Percentiles rank a stretch among this genome's conserved stretches.
Conservation (phyloP, 1,140 invertebrate genomes). For the Zaprionus nigranus region DNA sequence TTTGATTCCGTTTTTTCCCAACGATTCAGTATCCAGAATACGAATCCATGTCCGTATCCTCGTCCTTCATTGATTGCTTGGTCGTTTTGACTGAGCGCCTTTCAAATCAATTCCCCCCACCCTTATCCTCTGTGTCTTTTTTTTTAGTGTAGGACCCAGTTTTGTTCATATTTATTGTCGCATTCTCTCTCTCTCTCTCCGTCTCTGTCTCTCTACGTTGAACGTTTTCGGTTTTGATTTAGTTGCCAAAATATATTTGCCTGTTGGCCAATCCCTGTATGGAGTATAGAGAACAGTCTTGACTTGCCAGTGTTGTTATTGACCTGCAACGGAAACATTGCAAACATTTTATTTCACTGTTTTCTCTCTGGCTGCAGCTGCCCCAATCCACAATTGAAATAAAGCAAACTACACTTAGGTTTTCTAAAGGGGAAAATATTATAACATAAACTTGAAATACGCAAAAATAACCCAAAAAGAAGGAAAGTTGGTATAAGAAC, state of each 20-base stretch:
- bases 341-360: slow-evolving; percentile 8
- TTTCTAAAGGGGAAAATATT: no score
- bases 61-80: slow-evolving; percentile 46
- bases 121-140: background rate
- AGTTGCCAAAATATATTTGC: slow-evolving; percentile 48
- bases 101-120: slow-evolving; percentile 35
- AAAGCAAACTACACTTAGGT: no score
- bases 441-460: no score
- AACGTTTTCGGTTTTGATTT: slow-evolving; percentile 40
- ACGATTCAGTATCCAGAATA: background rate
- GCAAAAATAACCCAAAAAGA: no score
- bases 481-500: no score
- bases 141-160: slow-evolving; percentile 23
- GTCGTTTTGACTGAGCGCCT: slow-evolving; percentile 36
- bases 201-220: background rate
- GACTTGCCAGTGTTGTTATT: slow-evolving; percentile 24
- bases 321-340: slow-evolving; percentile 1
- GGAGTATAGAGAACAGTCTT: slow-evolving; percentile 6
- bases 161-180: slow-evolving; percentile 44
- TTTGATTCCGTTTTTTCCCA: slow-evolving; percentile 42
- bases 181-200: slow-evolving; percentile 7
- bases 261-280: slow-evolving; percentile 10
- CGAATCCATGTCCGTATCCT: slow-evolving; percentile 7
- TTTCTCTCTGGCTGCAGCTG: no score
- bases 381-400: no score